Evolutionary conservation across 1,140 invertebrate species (phyloP).

Genomic region (Diuraphis noxia): DNA sequence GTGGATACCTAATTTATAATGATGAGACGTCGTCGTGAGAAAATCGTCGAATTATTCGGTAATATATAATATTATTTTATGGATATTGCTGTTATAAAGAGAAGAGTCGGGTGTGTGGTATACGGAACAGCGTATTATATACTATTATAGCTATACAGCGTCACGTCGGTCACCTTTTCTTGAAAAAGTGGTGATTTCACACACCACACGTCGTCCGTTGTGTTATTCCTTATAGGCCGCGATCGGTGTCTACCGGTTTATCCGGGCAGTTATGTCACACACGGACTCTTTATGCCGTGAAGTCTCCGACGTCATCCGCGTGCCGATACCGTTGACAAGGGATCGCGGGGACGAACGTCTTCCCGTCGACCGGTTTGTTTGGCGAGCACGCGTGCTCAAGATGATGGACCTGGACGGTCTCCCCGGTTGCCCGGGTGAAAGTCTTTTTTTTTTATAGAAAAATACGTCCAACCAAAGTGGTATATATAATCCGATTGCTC

Average conservation of each 20-base stretch:
- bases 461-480: not conserved
- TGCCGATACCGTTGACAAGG: not conserved
- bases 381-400: not conserved
- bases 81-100: not conserved
- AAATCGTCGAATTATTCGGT: not conserved
- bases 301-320: not conserved
- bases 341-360: not conserved
- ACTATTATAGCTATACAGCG: not conserved
- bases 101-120: not conserved
- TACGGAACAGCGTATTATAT: not conserved
- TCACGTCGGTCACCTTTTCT: not conserved
- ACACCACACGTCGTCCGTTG: not conserved
- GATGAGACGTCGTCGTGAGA: not conserved
- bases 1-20: too few relatives aligned
- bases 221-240: not conserved
- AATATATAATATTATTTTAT: not conserved
- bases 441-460: constrained; percentile 34
- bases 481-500: constrained; percentile 4
- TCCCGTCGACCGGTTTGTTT: constrained; percentile 5
- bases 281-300: not conserved
- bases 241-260: not conserved
- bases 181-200: not conserved
- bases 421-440: constrained; percentile 22
- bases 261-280: constrained; percentile 1
- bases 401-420: not conserved